A percentile compares a stretch with the other conserved stretches of the same genome.
phyloP scores from a whole-genome alignment of 1,140 invertebrate genomes.

The Ganaspis sp. region DNA sequence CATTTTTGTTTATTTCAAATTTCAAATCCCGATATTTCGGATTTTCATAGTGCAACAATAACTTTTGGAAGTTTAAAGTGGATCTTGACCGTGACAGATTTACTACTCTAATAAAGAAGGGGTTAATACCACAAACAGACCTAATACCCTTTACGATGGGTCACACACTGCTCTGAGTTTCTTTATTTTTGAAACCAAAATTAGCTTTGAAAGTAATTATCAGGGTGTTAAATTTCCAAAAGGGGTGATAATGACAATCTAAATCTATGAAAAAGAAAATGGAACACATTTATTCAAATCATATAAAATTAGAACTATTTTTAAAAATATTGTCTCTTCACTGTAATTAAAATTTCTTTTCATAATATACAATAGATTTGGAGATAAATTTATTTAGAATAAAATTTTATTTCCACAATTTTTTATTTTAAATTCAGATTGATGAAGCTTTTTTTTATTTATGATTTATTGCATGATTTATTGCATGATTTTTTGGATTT shows the following conservation, averaged over 20 bases:
- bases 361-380: too few species aligned
- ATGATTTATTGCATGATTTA: too few species aligned
- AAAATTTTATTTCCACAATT: too few species aligned
- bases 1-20: too few species aligned
- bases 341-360: too few species aligned
- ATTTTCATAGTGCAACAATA: background rate
- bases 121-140: conserved; percentile 38
- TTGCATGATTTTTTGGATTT: too few species aligned
- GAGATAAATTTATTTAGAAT: too few species aligned
- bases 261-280: background rate
- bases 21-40: too few species aligned
- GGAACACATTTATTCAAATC: background rate
- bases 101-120: conserved; percentile 48
- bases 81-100: background rate
- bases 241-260: background rate
- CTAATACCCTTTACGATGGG: background rate
- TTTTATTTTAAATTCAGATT: too few species aligned
- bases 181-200: background rate
- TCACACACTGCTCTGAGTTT: background rate
- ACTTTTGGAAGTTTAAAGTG: background rate
- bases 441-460: too few species aligned
- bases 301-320: background rate
- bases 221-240: background rate
- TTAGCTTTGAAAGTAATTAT: background rate
- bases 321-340: background rate